Evolutionary conservation across 2,888 invertebrate genomes (phyloP).

Genomic region (Buathra laborator): DNA sequence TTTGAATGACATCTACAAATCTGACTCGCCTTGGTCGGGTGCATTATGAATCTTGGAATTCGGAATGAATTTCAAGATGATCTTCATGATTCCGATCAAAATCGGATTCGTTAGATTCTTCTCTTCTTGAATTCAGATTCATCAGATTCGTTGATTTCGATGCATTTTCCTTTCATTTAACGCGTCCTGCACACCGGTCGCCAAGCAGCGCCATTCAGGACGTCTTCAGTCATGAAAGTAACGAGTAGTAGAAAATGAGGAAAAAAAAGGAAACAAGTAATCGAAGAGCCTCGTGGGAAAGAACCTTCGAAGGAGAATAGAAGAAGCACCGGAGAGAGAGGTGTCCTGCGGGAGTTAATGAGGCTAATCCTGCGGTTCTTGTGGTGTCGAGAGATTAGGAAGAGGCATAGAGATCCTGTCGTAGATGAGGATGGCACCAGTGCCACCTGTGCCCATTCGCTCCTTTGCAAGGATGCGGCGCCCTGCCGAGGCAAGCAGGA

Average conservation of each 20-base stretch:
- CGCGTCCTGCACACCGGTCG: too few species aligned
- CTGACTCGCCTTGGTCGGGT: too few species aligned
- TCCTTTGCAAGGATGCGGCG: slow-evolving; percentile 5
- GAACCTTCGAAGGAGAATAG: slow-evolving; percentile 53
- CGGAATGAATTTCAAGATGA: too few species aligned
- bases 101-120: too few species aligned
- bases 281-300: slow-evolving; percentile 75
- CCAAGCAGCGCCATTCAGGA: background rate
- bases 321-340: slow-evolving; percentile 8
- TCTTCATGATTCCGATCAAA: too few species aligned
- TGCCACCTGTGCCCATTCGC: slow-evolving; percentile 64
- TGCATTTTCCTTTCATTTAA: too few species aligned
- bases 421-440: slow-evolving; percentile 65
- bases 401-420: slow-evolving; percentile 71
- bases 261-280: slow-evolving; percentile 46
- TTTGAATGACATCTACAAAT: too few species aligned
- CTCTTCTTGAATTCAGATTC: too few species aligned
- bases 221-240: slow-evolving; percentile 62
- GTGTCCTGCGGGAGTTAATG: slow-evolving; percentile 81
- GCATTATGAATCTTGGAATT: too few species aligned
- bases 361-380: slow-evolving; percentile 80
- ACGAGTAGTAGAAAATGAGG: slow-evolving; percentile 61
- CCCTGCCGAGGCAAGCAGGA: slow-evolving; percentile 21
- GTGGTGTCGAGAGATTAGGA: slow-evolving; percentile 78
- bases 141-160: too few species aligned